Percentiles rank a stretch among this genome's conserved stretches.
phyloP scores from a whole-genome alignment of 2,888 invertebrate genomes.

The Heliconius aoede region DNA sequence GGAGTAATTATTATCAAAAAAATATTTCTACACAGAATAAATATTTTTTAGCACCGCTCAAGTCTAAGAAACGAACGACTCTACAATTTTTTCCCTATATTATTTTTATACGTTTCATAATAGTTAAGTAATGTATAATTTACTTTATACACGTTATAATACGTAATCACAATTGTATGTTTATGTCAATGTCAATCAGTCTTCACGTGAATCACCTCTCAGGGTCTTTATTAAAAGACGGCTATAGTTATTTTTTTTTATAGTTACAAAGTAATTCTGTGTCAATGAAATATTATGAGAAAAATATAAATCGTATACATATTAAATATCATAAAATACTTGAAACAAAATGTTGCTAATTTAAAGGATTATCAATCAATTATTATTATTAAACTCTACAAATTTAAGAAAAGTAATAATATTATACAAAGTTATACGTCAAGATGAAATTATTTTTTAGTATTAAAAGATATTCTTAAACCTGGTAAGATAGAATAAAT shows the following conservation, averaged over 20 bases:
- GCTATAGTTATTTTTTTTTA: conserved; percentile 7
- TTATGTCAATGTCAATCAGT: conserved; percentile 44
- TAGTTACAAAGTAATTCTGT: neutral
- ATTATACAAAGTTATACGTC: neutral
- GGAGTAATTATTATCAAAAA: neutral
- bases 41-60: too few relatives aligned
- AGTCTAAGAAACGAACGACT: neutral
- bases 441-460: neutral
- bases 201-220: conserved; percentile 32
- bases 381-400: neutral
- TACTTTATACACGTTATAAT: conserved; percentile 23
- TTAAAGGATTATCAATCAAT: neutral
- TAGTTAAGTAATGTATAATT: conserved; percentile 23
- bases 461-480: too few relatives aligned
- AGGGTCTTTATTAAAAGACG: conserved; percentile 23
- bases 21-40: neutral
- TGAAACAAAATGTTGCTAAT: neutral
- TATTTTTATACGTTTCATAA: conserved; percentile 19
- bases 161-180: conserved; percentile 32
- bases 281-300: neutral
- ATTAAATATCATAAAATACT: neutral
- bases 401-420: neutral
- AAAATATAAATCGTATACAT: neutral
- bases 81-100: neutral
- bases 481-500: too few relatives aligned